Evolutionary conservation across 2,797 vertebrate genomes (phyloP).

Genomic region (Gallinago nigripennis): DNA sequence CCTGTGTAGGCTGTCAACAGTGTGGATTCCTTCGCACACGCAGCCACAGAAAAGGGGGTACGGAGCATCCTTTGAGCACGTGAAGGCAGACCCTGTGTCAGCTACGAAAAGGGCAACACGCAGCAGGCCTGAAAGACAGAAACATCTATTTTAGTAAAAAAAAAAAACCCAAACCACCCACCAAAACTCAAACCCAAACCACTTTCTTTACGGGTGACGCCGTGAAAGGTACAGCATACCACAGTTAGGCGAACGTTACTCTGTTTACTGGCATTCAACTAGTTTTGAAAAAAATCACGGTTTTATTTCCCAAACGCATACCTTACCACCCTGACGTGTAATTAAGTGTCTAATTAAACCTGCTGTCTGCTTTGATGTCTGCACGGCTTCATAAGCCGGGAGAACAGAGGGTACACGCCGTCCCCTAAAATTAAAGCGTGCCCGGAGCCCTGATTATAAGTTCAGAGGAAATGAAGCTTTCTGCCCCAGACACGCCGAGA

Average conservation of each 20-base stretch:
- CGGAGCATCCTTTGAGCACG: neutral
- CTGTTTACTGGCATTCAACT: neutral
- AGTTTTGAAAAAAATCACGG: neutral
- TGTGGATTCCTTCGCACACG: fast-evolving
- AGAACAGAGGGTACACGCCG: neutral
- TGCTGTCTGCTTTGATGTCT: constrained; percentile 51
- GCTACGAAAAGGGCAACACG: neutral
- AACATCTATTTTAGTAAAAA: neutral
- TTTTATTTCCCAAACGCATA: constrained; percentile 44
- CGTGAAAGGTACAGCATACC: neutral
- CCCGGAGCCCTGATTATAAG: neutral
- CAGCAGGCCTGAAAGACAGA: neutral
- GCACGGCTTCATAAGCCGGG: neutral
- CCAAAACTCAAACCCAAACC: neutral
- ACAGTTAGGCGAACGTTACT: neutral
- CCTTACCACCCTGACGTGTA: neutral
- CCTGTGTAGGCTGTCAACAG: neutral
- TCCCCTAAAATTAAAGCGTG: neutral
- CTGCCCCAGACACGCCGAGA: neutral
- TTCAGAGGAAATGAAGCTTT: neutral
- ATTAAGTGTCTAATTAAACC: constrained; percentile 55
- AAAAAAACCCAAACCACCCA: neutral
- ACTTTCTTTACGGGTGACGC: neutral
- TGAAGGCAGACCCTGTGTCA: neutral
- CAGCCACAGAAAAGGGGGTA: neutral